Evolutionary conservation across 2,113 vertebrate genomes (phyloP), one percentile per base, ranked within the genome.

Genomic region (Heptranchias perlo): DNA sequence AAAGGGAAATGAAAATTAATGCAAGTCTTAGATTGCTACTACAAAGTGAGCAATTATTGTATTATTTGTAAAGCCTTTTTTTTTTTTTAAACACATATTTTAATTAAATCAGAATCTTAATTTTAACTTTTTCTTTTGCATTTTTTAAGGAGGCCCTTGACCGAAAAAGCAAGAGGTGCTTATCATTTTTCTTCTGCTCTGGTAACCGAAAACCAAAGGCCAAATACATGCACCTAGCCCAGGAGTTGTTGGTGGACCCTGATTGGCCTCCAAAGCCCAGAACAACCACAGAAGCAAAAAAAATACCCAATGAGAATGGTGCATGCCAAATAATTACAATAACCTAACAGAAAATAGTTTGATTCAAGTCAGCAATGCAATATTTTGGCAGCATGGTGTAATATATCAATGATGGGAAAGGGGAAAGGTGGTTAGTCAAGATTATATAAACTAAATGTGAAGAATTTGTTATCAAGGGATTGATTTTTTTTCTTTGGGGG

Each of bases 251-350:
- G 92, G 97, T 99, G 84, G 99, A 99, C 97, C 99, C 99, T 0
- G 99, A 99, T 96, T 99, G 99, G 99, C 99, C 99, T 44, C 99
- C 99, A 61, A 99, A 99, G 97, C 99, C 99, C 96, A 98, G 98
- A 96, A 99, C 99, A 76, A 99, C 98, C 69, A 99, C 98, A 5
- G 99, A 99, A 97, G 99, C 99, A 0, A 99, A 98, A 97, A 96
- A 97, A 95, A 96, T 96, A 96, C 96, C 97, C 69, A 96, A 96
- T 47, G 98, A 98, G 96, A 99, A 98, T 0, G 98, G 98, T 96
- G 98, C 98, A 18, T 98, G 98, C 98, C 98, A 98, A 96, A 97
- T 98, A 96, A 97, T 98, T 96, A 97, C 98, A 76, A 96, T 98
- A 94, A 98, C 98, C 31, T 99, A 99, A 97, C 98, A 96, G 87